Evolutionary conservation across 2,113 vertebrate species (phyloP), one percentile per base, ranked within the genome.

Genomic region (Machaerirhynchus nigripectus): DNA sequence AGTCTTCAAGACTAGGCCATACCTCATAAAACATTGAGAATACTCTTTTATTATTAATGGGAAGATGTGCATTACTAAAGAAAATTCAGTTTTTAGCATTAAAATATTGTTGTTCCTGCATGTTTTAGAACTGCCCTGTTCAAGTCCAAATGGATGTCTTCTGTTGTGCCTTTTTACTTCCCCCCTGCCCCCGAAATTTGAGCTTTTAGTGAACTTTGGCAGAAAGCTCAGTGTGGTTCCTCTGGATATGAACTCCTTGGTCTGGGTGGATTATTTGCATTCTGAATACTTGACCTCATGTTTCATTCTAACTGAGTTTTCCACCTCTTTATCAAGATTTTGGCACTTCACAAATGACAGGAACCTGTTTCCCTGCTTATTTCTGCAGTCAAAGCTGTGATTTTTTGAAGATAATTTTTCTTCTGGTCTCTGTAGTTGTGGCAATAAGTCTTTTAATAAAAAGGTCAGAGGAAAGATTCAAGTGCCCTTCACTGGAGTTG

Each of bases 241-340:
- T 74, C 75, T 82, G 84, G 39, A n/a, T 75, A 83, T 67, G 56
- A 76, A 80, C 59, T 77, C 40, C 10, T 68, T 89, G 64, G 75
- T 63, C 71, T 92, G 82, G 33, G 40, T 81, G 78, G 83, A 93
- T 95, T 96, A 94, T 93, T 90, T 95, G 52, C 76, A 55, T 96
- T 87, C 80, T 94, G 71, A 95, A 68, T 79, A 53, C 65, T 77
- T 64, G 60, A 92, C 55, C 40, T 90, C 69, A 57, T 94, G 44
- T 80, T 96, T 94, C 68, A 22, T 77, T 93, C 27, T 63, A 21
- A 40, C 28, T 30, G 42, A 42, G 28, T 70, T 63, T 94, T 90
- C 53, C 70, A 90, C 67, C 67, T 90, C 53, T 74, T 76, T 47
- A 6, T 74, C 61, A 55, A 77, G 79, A 46, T 40, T 85, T 78